Base-by-base conservation (phyloP, 2,797 vertebrate genomes). In the Enteromius treurensis region DNA sequence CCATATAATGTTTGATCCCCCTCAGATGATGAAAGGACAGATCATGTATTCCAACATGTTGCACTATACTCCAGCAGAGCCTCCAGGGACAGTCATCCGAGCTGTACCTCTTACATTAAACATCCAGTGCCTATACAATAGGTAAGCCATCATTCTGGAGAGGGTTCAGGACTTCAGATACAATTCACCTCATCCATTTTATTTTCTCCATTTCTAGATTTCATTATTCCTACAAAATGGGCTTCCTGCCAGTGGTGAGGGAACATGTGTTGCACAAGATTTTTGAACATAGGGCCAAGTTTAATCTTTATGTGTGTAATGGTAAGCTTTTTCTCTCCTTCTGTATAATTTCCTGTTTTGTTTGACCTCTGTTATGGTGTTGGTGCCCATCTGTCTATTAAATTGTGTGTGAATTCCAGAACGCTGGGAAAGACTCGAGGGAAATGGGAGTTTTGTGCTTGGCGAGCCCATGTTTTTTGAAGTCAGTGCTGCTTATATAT, bases 161-260 rank as follows among this genome's bases (percentile, higher is more conserved):
- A 67, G 3, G 3, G n/a, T 65, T 74, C 34, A 0, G 10, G n/a
- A 14, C 11, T 42, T 23, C 5, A 74, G 13, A 79, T 32, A 6
- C 42, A 68, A 67, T 67, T 14, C 40, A 70, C 3, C 47, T 7
- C 37, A 71, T 26, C 37, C 19, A 11, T 34, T n/a, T 71, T 2
- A 2, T 9, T 19, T 68, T 1, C 26, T 14, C 1, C 21, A 14
- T 65, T 60, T 69, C 11, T 76, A 94, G 93, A 84, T 95, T 93
- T 89, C 89, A 94, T 88, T 93, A 94, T 81, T 90, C 92, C 0
- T 94, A 94, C 74, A 85, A 93, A 83, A 88, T 94, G 26, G 93
- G 94, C 49, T 94, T 88, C 74, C 83, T 77, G 64, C 92, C 93
- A 19, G 84, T 89, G 45, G 55, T 88, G n/a, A 86, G 87, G 26